Base-by-base conservation (phyloP, 2,113 vertebrate species). In the Bufo gargarizans region DNA sequence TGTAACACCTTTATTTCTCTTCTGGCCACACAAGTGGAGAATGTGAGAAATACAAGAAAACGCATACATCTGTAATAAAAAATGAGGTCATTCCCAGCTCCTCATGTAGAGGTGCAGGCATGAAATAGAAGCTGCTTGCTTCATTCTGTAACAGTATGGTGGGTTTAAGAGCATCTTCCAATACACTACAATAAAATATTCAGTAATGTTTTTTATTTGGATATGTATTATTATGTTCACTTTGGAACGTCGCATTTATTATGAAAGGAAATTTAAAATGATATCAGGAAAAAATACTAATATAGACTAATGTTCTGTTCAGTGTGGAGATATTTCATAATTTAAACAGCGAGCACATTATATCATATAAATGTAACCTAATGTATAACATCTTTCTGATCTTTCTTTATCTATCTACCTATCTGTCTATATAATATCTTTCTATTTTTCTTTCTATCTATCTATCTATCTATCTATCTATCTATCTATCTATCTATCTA, bases 11-110 rank as follows among this genome's bases (percentile, higher is more conserved):
- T 74, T 88, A 53, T 88, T 55, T 87, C 33, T 56, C 16, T 17
- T 74, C 79, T 90, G 86, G 88, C 89, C 90, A 91, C 91, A 91
- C 89, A 91, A 77, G 88, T 88, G 90, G 91, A 78, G 63, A 85
- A 17, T 6, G 4, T 0, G 33, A 10, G 8, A 72, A 72, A 74
- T 49, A 17, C 6, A 49, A 6, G 14, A 49, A 91, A 72, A 90
- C 90, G 89, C 50, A 89, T 20, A 67, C 20, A 67, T 2, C 3
- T 33, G 7, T n/a, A 76, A 8, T 12, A 77, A 77, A 77, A 20
- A 77, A 8, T 10, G 11, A 9, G 6, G 6, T 67, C 20, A 67
- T 67, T 8, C 0, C 20, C 20, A 22, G 63, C n/a, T 77, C 16
- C 6, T 77, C 12, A 19, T 20, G 8, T 19, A 47, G 1, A 50